Conservation (phyloP, 2,888 invertebrate genomes). For the Rhagonycha fulva region DNA sequence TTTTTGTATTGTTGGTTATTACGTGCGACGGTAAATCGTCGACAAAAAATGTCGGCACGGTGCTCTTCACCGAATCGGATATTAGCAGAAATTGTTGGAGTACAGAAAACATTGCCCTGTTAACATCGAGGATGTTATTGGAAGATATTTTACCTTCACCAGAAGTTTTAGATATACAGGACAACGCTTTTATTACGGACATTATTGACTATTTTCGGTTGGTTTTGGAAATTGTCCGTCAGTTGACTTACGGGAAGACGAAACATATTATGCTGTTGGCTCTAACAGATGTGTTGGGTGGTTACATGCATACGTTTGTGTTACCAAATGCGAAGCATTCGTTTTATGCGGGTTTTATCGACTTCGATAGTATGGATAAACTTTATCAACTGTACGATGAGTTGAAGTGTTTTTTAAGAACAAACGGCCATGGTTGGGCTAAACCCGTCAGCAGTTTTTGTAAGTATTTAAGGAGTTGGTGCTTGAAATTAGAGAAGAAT, state of each 20-base stretch:
- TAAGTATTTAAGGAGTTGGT: background rate
- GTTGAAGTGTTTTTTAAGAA: constrained; percentile 61
- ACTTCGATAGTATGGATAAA: constrained; percentile 60
- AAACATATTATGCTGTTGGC: constrained; percentile 50
- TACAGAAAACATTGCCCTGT: constrained; percentile 47
- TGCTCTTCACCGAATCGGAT: constrained; percentile 49
- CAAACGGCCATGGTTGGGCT: constrained; percentile 65
- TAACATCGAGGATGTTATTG: constrained; percentile 50
- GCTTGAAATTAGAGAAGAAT: too few species aligned
- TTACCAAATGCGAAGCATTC: constrained; percentile 64
- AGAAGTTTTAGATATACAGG: constrained; percentile 42
- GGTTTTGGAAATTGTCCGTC: constrained; percentile 43
- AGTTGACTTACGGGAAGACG: constrained; percentile 44
- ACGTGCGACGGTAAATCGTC: background rate
- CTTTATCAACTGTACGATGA: constrained; percentile 62
- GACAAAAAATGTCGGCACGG: constrained; percentile 45
- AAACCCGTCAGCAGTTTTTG: constrained; percentile 30
- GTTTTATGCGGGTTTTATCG: constrained; percentile 66
- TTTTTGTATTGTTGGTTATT: background rate
- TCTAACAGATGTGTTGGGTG: constrained; percentile 56
- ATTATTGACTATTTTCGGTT: constrained; percentile 50
- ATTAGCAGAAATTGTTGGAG: constrained; percentile 50
- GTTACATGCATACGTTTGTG: constrained; percentile 64
- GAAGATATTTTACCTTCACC: constrained; percentile 49
- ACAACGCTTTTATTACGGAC: constrained; percentile 47